A percentile compares a stretch with the other conserved stretches of the same genome.
Evolutionary conservation across 2,888 invertebrate genomes (phyloP).

Genomic region (Steromphala cineraria): DNA sequence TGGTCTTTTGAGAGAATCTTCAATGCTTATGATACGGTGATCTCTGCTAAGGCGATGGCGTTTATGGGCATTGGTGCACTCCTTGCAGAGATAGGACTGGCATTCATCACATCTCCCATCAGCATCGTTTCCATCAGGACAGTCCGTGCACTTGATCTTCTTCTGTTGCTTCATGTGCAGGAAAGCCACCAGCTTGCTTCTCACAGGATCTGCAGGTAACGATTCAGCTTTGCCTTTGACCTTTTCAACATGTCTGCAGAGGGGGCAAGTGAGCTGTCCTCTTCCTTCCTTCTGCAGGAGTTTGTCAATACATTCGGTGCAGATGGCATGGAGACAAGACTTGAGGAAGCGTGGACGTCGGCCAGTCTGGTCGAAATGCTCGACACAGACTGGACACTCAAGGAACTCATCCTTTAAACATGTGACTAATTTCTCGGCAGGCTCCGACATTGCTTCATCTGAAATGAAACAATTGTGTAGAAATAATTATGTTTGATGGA

Average conservation of each 20-base stretch:
- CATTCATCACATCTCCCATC: neutral
- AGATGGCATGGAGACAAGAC: neutral
- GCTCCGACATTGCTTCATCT: neutral
- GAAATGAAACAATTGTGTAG: too few relatives aligned
- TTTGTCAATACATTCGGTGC: neutral
- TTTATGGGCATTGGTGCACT: neutral
- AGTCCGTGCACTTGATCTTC: neutral
- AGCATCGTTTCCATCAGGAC: neutral
- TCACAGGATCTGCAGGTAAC: neutral
- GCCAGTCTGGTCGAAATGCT: constrained; percentile 2
- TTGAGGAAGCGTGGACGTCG: neutral
- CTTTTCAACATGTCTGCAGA: neutral
- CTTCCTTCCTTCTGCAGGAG: neutral
- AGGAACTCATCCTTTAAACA: neutral
- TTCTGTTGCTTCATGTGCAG: neutral
- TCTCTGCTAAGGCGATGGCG: neutral
- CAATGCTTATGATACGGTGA: neutral
- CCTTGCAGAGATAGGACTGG: neutral
- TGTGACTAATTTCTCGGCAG: neutral
- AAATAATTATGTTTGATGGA: too few relatives aligned
- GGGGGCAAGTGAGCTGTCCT: neutral
- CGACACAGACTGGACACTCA: constrained; percentile 1
- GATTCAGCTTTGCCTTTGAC: neutral
- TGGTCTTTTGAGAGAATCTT: neutral
- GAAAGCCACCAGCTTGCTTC: neutral